phyloP scores from a whole-genome alignment of 2,113 vertebrate species.

The Thymallus thymallus region DNA sequence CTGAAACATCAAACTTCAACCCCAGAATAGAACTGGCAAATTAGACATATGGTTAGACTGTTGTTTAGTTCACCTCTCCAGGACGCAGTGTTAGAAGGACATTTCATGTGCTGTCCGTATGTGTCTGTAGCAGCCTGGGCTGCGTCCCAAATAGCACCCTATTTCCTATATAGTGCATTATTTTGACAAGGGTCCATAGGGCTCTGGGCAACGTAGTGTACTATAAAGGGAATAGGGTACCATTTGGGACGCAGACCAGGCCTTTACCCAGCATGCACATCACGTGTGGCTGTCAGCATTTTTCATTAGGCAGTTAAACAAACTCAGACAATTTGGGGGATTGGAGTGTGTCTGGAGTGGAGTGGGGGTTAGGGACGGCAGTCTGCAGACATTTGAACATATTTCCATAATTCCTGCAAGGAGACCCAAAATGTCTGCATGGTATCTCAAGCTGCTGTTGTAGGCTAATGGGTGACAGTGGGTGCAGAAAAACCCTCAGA shows the following conservation, averaged over 20 bases:
- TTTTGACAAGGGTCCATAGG: neutral
- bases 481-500: neutral
- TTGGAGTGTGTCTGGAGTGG: conserved; percentile 30
- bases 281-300: conserved; percentile 11
- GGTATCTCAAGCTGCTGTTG: neutral
- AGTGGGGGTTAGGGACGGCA: conserved; percentile 18
- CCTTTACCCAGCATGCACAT: conserved; percentile 8
- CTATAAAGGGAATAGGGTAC: too few species aligned
- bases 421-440: conserved; percentile 5
- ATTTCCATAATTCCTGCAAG: conserved; percentile 31
- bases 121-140: conserved; percentile 4
- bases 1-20: too few species aligned
- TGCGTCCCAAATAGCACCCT: too few species aligned
- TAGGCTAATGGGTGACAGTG: neutral
- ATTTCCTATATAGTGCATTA: too few species aligned
- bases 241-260: neutral
- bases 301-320: conserved; percentile 35
- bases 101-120: neutral
- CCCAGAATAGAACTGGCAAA: too few species aligned
- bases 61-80: conserved; percentile 37
- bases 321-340: conserved; percentile 38
- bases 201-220: too few species aligned
- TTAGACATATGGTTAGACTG: too few species aligned
- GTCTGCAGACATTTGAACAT: conserved; percentile 16
- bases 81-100: conserved; percentile 28